phyloP scores from a whole-genome alignment of 2,113 vertebrate species.

The Malurus alboscapulatus region DNA sequence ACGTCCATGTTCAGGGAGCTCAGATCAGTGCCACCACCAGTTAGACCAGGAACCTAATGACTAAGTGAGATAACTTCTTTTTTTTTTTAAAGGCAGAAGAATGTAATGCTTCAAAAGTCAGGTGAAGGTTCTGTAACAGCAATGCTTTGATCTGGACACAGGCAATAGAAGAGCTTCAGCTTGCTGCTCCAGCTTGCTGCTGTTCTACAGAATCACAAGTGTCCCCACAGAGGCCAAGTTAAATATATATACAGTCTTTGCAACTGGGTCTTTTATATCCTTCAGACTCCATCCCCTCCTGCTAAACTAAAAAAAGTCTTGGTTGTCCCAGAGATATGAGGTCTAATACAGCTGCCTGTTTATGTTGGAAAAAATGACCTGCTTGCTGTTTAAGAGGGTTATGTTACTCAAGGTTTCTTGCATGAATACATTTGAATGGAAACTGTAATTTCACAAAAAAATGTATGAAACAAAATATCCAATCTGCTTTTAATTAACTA shows the following conservation, averaged over 20 bases:
- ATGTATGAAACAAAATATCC: neutral
- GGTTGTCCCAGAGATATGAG: neutral
- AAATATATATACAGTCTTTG: neutral
- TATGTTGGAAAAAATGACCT: neutral
- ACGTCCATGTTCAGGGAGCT: neutral
- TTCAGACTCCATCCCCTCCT: neutral
- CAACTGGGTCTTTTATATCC: neutral
- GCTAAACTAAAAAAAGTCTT: neutral
- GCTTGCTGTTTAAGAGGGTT: neutral
- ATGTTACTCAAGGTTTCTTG: neutral
- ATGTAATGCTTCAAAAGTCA: neutral
- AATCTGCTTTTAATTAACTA: neutral
- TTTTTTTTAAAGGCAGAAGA: neutral
- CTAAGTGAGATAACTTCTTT: neutral
- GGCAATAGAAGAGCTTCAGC: neutral
- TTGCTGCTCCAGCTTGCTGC: neutral
- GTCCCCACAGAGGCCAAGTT: neutral
- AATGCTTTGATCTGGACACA: neutral
- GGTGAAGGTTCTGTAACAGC: neutral
- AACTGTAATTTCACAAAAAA: neutral
- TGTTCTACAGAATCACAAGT: neutral
- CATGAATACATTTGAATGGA: neutral
- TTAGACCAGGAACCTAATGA: neutral
- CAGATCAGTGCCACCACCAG: neutral
- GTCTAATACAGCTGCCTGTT: neutral